A percentile compares a stretch with the other conserved stretches of the same genome.
Conservation (phyloP, 2,113 vertebrate genomes). For the Gymnocephalus cernua region DNA sequence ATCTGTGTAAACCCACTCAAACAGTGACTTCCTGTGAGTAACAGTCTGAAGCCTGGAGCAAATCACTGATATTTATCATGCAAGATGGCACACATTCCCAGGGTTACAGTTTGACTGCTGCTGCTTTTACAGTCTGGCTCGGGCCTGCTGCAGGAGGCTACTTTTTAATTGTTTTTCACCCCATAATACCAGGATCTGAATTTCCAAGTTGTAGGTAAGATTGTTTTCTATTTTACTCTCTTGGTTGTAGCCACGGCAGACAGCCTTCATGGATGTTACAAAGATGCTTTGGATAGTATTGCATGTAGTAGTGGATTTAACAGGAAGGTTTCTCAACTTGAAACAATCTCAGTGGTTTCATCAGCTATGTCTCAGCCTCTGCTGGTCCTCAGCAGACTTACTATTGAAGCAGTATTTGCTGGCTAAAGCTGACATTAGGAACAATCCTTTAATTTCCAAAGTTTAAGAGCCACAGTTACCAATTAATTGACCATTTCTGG, state of each 20-base stretch:
- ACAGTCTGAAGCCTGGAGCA: constrained; percentile 76
- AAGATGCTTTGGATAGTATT: not conserved
- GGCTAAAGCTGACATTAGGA: not conserved
- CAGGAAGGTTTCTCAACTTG: not conserved
- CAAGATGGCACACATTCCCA: constrained; percentile 71
- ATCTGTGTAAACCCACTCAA: constrained; percentile 82
- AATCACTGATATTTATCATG: constrained; percentile 72
- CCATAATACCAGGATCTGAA: not conserved
- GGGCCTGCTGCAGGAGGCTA: not conserved
- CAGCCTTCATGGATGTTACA: not conserved
- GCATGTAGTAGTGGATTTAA: not conserved
- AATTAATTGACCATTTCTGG: not conserved
- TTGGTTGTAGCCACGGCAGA: accelerated
- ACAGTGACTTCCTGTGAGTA: constrained; percentile 80
- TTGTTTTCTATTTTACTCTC: not conserved
- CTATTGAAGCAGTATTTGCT: too few relatives aligned
- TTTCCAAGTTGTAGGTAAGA: constrained; percentile 30
- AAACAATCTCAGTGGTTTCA: not conserved
- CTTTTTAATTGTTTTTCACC: not conserved
- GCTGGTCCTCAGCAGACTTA: not conserved
- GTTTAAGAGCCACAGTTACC: not conserved
- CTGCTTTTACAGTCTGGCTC: constrained; percentile 20
- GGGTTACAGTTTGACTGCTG: constrained; percentile 38
- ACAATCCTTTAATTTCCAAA: not conserved
- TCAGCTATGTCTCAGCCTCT: not conserved